Evolutionary conservation across 1,140 invertebrate genomes (phyloP).

Genomic region (Aphelenchoides besseyi): DNA sequence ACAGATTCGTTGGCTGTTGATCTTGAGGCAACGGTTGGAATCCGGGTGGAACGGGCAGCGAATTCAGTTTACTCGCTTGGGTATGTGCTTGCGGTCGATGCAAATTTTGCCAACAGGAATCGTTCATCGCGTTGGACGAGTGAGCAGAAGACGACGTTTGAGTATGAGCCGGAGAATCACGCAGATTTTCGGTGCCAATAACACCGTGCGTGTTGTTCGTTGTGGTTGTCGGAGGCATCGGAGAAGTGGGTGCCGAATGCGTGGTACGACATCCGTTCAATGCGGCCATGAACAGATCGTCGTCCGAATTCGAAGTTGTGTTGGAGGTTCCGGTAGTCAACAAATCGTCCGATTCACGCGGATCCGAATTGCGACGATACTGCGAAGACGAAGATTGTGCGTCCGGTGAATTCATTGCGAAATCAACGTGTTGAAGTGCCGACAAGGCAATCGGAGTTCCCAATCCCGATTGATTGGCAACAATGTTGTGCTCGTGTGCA

Average conservation of each 20-base stretch:
- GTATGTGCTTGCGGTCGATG: neutral
- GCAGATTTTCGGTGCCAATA: neutral
- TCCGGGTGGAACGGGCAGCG: neutral
- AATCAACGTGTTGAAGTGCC: neutral
- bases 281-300: neutral
- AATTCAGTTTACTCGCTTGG: neutral
- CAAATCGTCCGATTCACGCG: neutral
- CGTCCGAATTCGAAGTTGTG: neutral
- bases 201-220: neutral
- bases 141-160: neutral
- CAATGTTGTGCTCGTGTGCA: constrained; percentile 1
- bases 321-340: neutral
- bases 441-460: neutral
- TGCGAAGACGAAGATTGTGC: neutral
- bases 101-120: neutral
- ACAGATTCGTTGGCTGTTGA: neutral
- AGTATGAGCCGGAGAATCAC: neutral
- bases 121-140: neutral
- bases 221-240: neutral
- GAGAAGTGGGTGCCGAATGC: neutral
- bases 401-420: neutral
- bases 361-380: constrained; percentile 3
- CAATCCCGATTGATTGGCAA: neutral
- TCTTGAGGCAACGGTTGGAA: neutral
- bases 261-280: neutral